Conservation (phyloP, 2,888 invertebrate species). For the Dynastes grantii region DNA sequence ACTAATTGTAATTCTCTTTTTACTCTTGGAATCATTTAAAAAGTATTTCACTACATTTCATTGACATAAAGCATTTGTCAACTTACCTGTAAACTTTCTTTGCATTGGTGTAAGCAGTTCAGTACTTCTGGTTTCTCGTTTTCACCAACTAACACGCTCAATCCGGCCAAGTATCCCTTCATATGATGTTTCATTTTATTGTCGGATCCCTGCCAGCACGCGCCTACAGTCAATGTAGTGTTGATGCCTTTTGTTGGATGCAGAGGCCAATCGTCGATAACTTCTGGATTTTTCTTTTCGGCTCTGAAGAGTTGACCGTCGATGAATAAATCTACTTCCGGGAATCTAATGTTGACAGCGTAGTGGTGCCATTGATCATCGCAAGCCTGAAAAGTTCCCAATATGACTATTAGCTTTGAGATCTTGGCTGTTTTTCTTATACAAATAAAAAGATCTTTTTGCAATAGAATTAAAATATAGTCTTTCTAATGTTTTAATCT, state of each 20-base stretch:
- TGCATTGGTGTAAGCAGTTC: constrained; percentile 85
- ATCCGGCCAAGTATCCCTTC: constrained; percentile 90
- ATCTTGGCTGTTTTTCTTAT: too few species aligned
- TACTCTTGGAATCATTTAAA: neutral
- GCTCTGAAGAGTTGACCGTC: constrained; percentile 84
- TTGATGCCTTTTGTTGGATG: constrained; percentile 96
- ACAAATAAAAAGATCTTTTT: too few species aligned
- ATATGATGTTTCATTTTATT: constrained; percentile 93
- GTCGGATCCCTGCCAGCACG: constrained; percentile 98
- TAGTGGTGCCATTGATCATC: constrained; percentile 99
- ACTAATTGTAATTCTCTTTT: too few species aligned
- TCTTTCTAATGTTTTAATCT: too few species aligned
- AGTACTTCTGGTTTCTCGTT: constrained; percentile 84
- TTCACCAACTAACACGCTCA: constrained; percentile 84
- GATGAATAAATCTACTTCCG: constrained; percentile 89
- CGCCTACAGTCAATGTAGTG: constrained; percentile 95
- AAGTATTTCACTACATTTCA: neutral
- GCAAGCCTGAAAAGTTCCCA: constrained; percentile 78
- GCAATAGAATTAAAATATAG: too few species aligned
- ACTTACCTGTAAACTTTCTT: constrained; percentile 80
- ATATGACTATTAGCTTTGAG: too few species aligned
- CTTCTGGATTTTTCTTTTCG: constrained; percentile 91
- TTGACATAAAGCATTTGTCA: too few species aligned
- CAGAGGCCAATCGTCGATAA: constrained; percentile 99
- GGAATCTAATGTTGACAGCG: constrained; percentile 93